These are phyloP conservation scores for Campoplex nolae DNA, from an alignment of 2,888 invertebrate species.

Conservation along the genomic window DNA sequence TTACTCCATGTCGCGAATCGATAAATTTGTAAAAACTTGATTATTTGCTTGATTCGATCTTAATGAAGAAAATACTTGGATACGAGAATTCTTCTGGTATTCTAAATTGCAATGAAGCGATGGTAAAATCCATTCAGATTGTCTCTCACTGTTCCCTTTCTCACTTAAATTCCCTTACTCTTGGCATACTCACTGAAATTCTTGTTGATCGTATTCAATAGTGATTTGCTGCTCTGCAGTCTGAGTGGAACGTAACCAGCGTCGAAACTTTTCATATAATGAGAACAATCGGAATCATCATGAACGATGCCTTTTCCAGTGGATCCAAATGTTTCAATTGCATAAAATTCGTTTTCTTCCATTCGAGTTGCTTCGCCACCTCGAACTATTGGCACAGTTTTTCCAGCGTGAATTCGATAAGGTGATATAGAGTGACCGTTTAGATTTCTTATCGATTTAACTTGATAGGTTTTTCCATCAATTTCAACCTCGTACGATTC, in stretches of 20 bases:
- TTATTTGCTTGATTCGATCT: too few relatives aligned
- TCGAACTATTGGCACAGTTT: constrained; percentile 99
- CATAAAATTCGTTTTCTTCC: constrained; percentile 99
- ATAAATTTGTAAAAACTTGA: too few relatives aligned
- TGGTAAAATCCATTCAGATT: not conserved
- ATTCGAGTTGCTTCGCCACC: constrained; percentile 98
- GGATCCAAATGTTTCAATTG: constrained; percentile 99
- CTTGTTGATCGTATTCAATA: constrained; percentile 97
- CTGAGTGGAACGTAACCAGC: constrained; percentile 96
- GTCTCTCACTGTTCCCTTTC: too few relatives aligned
- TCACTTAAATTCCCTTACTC: not conserved
- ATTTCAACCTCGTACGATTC: constrained; percentile 99
- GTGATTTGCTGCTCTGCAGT: constrained; percentile 95
- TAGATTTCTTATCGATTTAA: constrained; percentile 98
- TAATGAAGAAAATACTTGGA: too few relatives aligned
- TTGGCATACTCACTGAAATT: constrained; percentile 90
- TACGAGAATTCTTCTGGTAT: not conserved
- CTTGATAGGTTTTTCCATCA: constrained; percentile 97
- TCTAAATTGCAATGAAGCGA: not conserved
- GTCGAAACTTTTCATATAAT: constrained; percentile 99
- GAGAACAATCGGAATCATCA: constrained; percentile 99
- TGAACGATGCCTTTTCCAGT: constrained; percentile 98
- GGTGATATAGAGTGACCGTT: constrained; percentile 99
- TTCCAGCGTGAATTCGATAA: constrained; percentile 98
- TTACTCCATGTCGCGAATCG: too few relatives aligned